Percentiles rank a stretch among this genome's conserved stretches.
Evolutionary conservation across 2,797 vertebrate species (phyloP).

Genomic region (Lacerta viridis): DNA sequence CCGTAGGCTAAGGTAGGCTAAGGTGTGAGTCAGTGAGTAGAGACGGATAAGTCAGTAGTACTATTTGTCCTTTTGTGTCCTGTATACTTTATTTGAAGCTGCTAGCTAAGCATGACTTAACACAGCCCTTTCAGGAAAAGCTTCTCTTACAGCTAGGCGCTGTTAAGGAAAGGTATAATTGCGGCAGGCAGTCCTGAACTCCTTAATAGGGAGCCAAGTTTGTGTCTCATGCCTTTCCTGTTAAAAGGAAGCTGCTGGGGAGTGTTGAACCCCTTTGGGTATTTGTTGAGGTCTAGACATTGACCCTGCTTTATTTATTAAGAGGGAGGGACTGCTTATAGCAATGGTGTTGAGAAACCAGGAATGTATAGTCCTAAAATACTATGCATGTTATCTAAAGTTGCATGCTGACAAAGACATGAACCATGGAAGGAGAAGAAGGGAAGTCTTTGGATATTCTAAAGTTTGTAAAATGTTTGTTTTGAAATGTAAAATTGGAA

Average conservation of each 20-base stretch:
- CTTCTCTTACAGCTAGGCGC: neutral
- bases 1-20: neutral
- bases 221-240: neutral
- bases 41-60: neutral
- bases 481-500: too few relatives aligned
- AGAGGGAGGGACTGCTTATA: neutral
- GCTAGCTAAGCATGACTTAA: too few relatives aligned
- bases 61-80: neutral
- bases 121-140: too few relatives aligned
- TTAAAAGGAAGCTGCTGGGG: neutral
- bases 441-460: too few relatives aligned
- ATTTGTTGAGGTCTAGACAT: neutral
- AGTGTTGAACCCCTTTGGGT: neutral
- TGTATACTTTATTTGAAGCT: too few relatives aligned
- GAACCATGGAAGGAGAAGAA: too few relatives aligned
- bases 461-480: too few relatives aligned
- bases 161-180: neutral
- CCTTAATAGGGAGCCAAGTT: neutral
- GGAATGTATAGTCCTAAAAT: neutral
- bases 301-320: too few relatives aligned
- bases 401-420: neutral
- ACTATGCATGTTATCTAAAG: neutral
- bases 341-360: neutral
- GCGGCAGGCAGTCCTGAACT: neutral
- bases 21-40: neutral